Evolutionary conservation across 2,113 vertebrate genomes (phyloP).

Genomic region (Penelope pileata): DNA sequence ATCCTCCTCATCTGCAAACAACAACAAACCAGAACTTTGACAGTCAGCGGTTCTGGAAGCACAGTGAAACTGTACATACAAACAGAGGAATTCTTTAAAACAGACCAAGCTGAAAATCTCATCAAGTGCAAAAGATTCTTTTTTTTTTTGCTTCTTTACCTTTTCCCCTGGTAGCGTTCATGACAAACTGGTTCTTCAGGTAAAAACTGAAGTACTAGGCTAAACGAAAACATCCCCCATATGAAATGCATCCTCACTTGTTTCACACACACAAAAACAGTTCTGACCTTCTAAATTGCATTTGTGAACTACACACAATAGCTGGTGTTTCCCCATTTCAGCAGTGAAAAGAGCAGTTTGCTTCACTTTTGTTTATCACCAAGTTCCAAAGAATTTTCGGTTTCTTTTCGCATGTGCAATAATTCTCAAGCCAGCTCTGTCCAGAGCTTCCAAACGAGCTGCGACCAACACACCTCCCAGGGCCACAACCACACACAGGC

Average conservation of each 20-base stretch:
- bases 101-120: neutral
- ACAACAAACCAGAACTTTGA: neutral
- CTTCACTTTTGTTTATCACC: neutral
- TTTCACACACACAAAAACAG: neutral
- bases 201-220: neutral
- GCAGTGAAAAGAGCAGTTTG: neutral
- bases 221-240: neutral
- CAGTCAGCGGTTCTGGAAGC: accelerated
- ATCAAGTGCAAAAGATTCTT: neutral
- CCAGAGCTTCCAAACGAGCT: neutral
- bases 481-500: accelerated
- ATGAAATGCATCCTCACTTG: neutral
- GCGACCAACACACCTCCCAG: neutral
- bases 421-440: neutral
- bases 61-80: neutral
- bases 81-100: neutral
- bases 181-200: neutral
- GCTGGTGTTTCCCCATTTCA: neutral
- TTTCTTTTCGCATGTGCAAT: neutral
- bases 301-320: accelerated
- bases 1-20: neutral
- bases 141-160: neutral
- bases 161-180: accelerated
- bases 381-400: neutral
- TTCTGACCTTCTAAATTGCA: neutral